Conservation (phyloP, 2,113 vertebrate species). For the Rhodinocichla rosea region DNA sequence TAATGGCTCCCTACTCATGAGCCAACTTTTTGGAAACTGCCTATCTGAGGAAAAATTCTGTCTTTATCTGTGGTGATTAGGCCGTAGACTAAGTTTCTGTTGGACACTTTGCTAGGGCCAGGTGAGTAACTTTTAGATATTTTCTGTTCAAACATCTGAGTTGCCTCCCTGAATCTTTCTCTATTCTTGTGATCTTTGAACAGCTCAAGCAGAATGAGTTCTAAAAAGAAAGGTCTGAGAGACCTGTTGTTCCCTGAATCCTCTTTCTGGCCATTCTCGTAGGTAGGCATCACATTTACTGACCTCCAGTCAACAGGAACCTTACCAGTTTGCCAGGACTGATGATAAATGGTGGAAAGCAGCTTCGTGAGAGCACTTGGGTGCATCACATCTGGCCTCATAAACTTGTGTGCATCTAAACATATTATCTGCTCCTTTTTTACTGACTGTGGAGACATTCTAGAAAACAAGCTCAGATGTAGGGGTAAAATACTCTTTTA, state of each 20-base stretch:
- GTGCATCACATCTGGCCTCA: not conserved
- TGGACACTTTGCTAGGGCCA: not conserved
- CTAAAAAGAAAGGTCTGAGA: not conserved
- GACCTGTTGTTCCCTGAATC: not conserved
- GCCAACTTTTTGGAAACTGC: not conserved
- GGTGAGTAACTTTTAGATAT: not conserved
- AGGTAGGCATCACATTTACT: accelerated
- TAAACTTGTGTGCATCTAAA: not conserved
- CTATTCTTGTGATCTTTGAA: not conserved
- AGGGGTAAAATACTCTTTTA: not conserved
- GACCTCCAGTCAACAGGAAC: not conserved
- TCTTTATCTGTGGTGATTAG: not conserved
- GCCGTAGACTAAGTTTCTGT: not conserved
- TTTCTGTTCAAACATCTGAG: not conserved
- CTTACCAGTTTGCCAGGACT: not conserved
- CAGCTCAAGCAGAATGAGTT: not conserved
- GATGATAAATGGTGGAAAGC: not conserved
- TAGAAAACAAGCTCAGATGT: not conserved
- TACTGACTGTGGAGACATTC: not conserved
- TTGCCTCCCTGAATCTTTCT: not conserved
- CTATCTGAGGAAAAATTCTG: not conserved
- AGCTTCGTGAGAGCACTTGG: not conserved
- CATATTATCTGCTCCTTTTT: not conserved
- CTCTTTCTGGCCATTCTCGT: not conserved
- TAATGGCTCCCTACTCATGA: not conserved